Evolutionary conservation across 2,113 vertebrate genomes (phyloP).

Genomic region (Apteryx owenii): DNA sequence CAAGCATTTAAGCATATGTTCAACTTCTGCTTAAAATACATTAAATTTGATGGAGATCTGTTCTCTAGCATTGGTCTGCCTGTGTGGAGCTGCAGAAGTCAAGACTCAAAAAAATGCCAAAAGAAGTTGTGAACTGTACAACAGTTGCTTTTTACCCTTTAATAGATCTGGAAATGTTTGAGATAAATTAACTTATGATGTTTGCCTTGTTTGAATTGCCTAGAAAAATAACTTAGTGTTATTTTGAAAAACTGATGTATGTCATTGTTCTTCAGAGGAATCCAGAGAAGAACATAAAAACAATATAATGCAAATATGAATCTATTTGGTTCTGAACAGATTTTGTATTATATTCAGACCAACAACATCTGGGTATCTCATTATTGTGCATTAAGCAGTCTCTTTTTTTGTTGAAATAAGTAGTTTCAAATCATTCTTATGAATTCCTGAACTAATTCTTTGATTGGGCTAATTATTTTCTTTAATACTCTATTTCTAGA

Average conservation of each 20-base stretch:
- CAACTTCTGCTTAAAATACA: neutral
- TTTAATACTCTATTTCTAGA: slow-evolving; percentile 71
- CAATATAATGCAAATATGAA: neutral
- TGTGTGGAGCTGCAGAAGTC: neutral
- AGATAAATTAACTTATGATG: neutral
- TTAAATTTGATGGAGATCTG: neutral
- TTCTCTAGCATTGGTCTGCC: neutral
- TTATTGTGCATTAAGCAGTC: accelerated
- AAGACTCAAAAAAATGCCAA: neutral
- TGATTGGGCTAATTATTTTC: neutral
- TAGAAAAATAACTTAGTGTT: neutral
- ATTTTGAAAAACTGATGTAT: neutral
- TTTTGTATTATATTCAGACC: neutral
- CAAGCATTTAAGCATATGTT: neutral
- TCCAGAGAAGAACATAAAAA: neutral
- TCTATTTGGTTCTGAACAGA: neutral
- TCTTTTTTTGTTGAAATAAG: neutral
- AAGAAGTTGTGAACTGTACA: neutral
- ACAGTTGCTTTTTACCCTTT: neutral
- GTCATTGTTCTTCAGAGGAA: neutral
- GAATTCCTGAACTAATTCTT: neutral
- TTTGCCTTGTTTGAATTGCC: neutral
- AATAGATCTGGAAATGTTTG: neutral
- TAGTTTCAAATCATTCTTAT: neutral
- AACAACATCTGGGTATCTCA: accelerated